A percentile compares a stretch with the other conserved stretches of the same genome.
Conservation (phyloP, 2,797 vertebrate species). For the Sebastolobus alascanus region DNA sequence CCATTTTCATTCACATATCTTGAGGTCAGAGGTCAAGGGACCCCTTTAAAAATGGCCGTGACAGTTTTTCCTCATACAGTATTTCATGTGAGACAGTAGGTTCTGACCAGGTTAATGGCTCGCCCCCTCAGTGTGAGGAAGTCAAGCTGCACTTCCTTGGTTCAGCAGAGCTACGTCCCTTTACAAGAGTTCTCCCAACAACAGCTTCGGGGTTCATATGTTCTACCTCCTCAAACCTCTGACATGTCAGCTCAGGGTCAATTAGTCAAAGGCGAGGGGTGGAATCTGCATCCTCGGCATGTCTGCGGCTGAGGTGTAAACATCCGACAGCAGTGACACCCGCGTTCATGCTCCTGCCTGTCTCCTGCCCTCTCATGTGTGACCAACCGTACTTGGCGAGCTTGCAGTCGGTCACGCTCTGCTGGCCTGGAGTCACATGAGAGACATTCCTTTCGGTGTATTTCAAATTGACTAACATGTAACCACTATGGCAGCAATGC, state of each 20-base stretch:
- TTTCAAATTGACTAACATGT: conserved; percentile 80
- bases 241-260: conserved; percentile 78
- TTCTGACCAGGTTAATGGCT: conserved; percentile 16
- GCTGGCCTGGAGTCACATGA: conserved; percentile 69
- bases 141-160: conserved; percentile 39
- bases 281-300: conserved; percentile 55
- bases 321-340: conserved; percentile 70
- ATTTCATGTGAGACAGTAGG: not conserved
- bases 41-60: too few species aligned
- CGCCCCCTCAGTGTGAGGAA: conserved; percentile 1
- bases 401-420: conserved; percentile 66
- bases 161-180: conserved; percentile 46
- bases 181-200: conserved; percentile 37
- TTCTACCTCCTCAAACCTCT: conserved; percentile 51
- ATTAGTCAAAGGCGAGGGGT: conserved; percentile 72
- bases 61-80: too few species aligned
- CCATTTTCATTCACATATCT: too few species aligned
- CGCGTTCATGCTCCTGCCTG: conserved; percentile 59
- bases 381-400: conserved; percentile 65
- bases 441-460: conserved; percentile 78
- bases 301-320: conserved; percentile 69
- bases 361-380: conserved; percentile 78
- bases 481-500: conserved; percentile 60
- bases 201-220: conserved; percentile 35
- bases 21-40: too few species aligned